A percentile compares a stretch with the other conserved stretches of the same genome.
Evolutionary conservation across 2,888 invertebrate species (phyloP).

Genomic region (Syrphus vitripennis): DNA sequence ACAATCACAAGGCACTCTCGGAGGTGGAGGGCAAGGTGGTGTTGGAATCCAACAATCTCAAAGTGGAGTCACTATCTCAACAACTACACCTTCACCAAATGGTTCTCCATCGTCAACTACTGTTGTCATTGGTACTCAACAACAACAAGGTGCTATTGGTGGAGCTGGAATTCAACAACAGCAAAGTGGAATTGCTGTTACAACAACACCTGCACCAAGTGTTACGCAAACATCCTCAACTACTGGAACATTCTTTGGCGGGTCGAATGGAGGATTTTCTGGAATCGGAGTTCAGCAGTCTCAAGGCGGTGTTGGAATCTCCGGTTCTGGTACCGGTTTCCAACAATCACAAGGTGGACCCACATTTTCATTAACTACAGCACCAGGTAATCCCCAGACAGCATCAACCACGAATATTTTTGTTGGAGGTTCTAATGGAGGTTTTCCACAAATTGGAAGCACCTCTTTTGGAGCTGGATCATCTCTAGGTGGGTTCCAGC

Average conservation of each 20-base stretch:
- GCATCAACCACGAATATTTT: not conserved
- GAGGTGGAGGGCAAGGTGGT: not conserved
- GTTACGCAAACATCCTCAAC: not conserved
- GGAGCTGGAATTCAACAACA: constrained; percentile 6
- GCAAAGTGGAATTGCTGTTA: constrained; percentile 5
- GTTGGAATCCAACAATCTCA: constrained; percentile 34
- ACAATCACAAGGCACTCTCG: not conserved
- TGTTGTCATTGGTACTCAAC: constrained; percentile 28
- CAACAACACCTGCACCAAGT: constrained; percentile 11
- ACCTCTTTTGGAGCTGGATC: not conserved
- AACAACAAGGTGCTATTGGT: not conserved
- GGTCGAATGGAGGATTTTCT: not conserved
- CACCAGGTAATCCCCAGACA: constrained; percentile 51
- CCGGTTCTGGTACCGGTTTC: not conserved
- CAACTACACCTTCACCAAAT: not conserved
- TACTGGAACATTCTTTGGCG: not conserved
- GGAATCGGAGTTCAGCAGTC: constrained; percentile 28
- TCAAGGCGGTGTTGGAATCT: constrained; percentile 7
- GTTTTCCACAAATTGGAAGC: not conserved
- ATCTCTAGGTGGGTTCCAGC: not conserved
- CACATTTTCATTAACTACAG: not conserved
- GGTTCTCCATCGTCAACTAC: not conserved
- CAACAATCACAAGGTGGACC: constrained; percentile 32
- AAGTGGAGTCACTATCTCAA: not conserved
- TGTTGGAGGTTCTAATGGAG: not conserved